phyloP scores from a whole-genome alignment of 2,797 vertebrate genomes.

The Chanos chanos region DNA sequence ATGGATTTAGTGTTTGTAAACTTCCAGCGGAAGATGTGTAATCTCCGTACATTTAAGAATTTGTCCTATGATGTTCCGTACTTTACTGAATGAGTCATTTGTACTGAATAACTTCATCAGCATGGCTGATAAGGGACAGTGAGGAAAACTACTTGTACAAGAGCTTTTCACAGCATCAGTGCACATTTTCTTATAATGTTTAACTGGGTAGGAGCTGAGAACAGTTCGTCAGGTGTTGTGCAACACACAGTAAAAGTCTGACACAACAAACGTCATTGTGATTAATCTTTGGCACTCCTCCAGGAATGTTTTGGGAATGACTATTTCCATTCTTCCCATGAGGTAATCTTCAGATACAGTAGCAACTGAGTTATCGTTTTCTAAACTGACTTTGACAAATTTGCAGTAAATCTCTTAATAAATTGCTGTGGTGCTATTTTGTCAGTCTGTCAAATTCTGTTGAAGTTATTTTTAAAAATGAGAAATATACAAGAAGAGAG shows the following conservation, averaged over 20 bases:
- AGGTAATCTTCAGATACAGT: slow-evolving; percentile 17
- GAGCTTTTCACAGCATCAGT: slow-evolving; percentile 20
- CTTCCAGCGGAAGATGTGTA: too few relatives aligned
- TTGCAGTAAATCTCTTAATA: neutral
- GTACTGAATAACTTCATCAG: slow-evolving; percentile 34
- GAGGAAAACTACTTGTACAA: slow-evolving; percentile 5
- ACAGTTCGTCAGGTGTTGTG: slow-evolving; percentile 38
- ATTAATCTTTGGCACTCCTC: slow-evolving; percentile 17
- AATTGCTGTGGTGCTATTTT: too few relatives aligned
- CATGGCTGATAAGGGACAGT: slow-evolving; percentile 30
- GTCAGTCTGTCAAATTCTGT: neutral
- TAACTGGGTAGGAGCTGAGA: slow-evolving; percentile 48
- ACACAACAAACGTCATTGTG: neutral
- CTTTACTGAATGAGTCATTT: slow-evolving; percentile 34
- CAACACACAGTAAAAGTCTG: slow-evolving; percentile 32
- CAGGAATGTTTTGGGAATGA: slow-evolving; percentile 23
- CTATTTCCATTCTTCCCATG: slow-evolving; percentile 26
- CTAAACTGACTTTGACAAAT: neutral
- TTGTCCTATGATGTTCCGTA: slow-evolving; percentile 5
- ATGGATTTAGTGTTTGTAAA: too few relatives aligned
- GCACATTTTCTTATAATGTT: slow-evolving; percentile 51
- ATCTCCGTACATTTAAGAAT: neutral
- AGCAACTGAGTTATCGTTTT: neutral
- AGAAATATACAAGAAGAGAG: slow-evolving; percentile 21
- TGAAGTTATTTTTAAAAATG: neutral